These are phyloP conservation scores for Scrobipalpa costella DNA, from an alignment of 2,888 invertebrate species.

Conservation along the genomic window DNA sequence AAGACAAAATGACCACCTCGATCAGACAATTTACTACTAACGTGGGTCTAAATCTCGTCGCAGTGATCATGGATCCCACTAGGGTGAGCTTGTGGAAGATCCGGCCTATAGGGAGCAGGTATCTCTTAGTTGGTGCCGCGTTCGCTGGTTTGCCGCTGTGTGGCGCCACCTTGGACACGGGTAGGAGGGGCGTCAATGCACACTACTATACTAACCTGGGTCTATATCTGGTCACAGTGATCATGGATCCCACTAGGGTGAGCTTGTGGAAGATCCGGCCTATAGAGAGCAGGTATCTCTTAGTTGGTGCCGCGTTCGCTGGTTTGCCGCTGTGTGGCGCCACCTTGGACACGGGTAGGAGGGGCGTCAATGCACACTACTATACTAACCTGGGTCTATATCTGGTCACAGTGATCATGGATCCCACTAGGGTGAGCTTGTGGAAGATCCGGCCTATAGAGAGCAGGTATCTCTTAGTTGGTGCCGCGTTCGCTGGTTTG, in stretches of 20 bases:
- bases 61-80: constrained; percentile 93
- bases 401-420: constrained; percentile 95
- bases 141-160: constrained; percentile 64
- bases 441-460: constrained; percentile 98
- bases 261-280: constrained; percentile 97
- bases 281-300: constrained; percentile 93
- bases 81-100: constrained; percentile 96
- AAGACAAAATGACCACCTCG: too few relatives aligned
- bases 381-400: constrained; percentile 91
- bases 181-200: constrained; percentile 55
- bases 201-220: constrained; percentile 87
- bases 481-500: constrained; percentile 58
- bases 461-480: constrained; percentile 88
- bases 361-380: constrained; percentile 44
- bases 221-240: constrained; percentile 95
- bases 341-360: constrained; percentile 71
- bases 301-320: constrained; percentile 69
- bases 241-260: constrained; percentile 91
- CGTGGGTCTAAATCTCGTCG: constrained; percentile 97
- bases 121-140: constrained; percentile 83
- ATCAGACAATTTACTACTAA: too few relatives aligned
- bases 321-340: constrained; percentile 71
- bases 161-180: constrained; percentile 73
- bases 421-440: constrained; percentile 91
- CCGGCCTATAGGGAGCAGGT: constrained; percentile 94